Evolutionary conservation across 2,888 invertebrate genomes (phyloP).

Genomic region (Acanthacorydalis orientalis): DNA sequence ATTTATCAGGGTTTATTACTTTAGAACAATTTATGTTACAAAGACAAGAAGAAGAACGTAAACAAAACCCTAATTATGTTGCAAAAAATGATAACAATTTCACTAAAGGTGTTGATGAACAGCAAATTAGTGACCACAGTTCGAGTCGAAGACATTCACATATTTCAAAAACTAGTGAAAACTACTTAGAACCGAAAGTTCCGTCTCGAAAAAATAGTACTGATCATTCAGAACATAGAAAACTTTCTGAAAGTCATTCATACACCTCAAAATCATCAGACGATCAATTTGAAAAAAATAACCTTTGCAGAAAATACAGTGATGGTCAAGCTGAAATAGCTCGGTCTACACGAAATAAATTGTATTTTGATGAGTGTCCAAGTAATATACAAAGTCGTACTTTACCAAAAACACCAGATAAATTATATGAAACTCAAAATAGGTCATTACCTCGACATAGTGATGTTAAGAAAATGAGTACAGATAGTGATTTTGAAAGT

Average conservation of each 20-base stretch:
- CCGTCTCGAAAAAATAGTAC: slow-evolving; percentile 4
- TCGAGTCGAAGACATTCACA: slow-evolving; percentile 15
- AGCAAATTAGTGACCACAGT: neutral
- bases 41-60: slow-evolving; percentile 55
- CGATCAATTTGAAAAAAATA: neutral
- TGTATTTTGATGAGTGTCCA: neutral
- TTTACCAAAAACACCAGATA: slow-evolving; percentile 28
- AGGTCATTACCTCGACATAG: neutral
- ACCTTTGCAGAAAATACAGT: slow-evolving; percentile 3
- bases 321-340: neutral
- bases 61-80: slow-evolving; percentile 24
- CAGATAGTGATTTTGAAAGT: slow-evolving; percentile 6
- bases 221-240: slow-evolving; percentile 6
- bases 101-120: no score
- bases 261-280: neutral
- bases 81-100: slow-evolving; percentile 12
- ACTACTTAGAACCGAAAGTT: slow-evolving; percentile 6
- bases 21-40: slow-evolving; percentile 64
- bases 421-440: slow-evolving; percentile 6
- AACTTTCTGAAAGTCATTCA: slow-evolving; percentile 6
- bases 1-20: slow-evolving; percentile 51
- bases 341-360: neutral
- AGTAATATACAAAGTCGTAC: slow-evolving; percentile 26
- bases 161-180: neutral
- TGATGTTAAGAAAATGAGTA: slow-evolving; percentile 5